Evolutionary conservation across 2,888 invertebrate genomes (phyloP), one percentile per base, ranked within the genome.

Genomic region (Lasius fuliginosus): DNA sequence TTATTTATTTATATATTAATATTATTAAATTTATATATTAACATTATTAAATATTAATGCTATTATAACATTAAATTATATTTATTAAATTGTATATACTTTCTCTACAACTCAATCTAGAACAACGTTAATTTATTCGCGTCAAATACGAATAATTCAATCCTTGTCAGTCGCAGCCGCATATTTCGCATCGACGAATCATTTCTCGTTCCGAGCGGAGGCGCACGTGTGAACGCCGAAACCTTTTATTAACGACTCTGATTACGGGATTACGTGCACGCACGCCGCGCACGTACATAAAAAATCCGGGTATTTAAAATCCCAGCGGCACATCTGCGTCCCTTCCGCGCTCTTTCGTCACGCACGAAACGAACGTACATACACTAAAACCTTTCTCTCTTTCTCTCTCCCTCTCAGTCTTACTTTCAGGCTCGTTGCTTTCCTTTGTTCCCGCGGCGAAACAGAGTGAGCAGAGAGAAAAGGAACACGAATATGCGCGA

Each of bases 341-440:
- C 68, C 83, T 40, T 62, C 15, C 68, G 30, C 53, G 58, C 68
- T 18, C 40, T 85, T 60, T 85, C 83, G 74, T 79, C 84, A 75
- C 83, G 79, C 83, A 74, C 62, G 74, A 67, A 53, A 85, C 76
- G 71, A 30, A 56, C 71, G 69, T 42, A 36, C 76, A 30, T 27
- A 33, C 49, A 36, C 64, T 30, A 56, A 23, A 56, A 23, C 30
- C 64, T 76, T 33, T n/a, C 58, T 58, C 30, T 60, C 64, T 64
- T 27, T 18, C 36, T 3, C 4, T 69, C 27, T 8, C 23, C 40
- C 36, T 46, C 77, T 23, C 69, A 11, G 58, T 75, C 79, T 62
- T 67, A 69, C 62, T 86, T 84, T 76, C 76, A 67, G 68, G 46
- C 64, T 81, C 81, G 84, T 77, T 75, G 64, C 77, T 46, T 69